These are phyloP conservation scores for Invenusta paracnida DNA, from an alignment of 2,888 invertebrate species.

Conservation along the genomic window DNA sequence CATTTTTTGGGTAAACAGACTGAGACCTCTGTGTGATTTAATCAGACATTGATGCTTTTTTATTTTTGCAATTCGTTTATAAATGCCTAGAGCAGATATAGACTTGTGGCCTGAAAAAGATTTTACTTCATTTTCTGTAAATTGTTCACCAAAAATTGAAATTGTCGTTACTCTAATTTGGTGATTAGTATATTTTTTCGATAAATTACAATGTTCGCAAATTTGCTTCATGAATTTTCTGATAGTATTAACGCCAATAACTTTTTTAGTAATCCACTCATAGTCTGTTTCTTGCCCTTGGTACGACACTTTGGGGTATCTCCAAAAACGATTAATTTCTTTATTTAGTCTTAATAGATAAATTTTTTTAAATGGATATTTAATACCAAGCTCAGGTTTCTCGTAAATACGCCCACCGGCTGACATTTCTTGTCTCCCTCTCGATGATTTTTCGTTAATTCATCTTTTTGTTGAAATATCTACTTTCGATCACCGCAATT, in stretches of 20 bases:
- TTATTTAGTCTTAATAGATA: constrained; percentile 1
- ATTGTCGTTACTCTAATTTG: neutral
- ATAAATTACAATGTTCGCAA: neutral
- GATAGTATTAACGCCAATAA: neutral
- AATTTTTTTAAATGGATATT: neutral
- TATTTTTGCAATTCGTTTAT: constrained; percentile 6
- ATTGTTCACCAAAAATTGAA: neutral
- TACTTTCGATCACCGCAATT: neutral
- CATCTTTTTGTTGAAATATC: neutral
- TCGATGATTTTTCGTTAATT: neutral
- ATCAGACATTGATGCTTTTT: constrained; percentile 13
- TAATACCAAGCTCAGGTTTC: neutral
- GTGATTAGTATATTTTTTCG: neutral
- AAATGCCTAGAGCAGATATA: neutral
- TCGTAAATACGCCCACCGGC: neutral
- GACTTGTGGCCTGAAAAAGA: neutral
- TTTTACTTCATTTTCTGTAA: constrained; percentile 11
- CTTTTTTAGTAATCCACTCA: neutral
- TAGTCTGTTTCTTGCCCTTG: neutral
- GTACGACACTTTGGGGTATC: neutral
- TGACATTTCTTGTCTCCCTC: neutral
- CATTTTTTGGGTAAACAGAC: neutral
- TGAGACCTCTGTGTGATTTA: neutral
- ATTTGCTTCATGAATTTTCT: neutral
- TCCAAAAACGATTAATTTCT: constrained; percentile 2